A percentile compares a stretch with the other conserved stretches of the same genome.
Evolutionary conservation across 2,888 invertebrate species (phyloP).

Genomic region (Acanthopleura granulata): DNA sequence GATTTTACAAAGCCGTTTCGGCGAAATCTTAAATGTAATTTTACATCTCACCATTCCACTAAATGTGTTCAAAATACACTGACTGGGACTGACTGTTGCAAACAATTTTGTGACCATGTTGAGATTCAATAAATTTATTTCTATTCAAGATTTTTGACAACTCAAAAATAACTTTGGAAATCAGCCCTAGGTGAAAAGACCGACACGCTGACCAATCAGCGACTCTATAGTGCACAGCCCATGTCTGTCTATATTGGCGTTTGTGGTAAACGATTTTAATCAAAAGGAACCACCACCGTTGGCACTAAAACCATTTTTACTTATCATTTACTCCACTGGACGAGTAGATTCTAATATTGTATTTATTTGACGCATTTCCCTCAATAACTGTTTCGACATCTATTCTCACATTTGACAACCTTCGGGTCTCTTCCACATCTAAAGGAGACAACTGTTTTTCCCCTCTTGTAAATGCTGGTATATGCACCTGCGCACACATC

Average conservation of each 20-base stretch:
- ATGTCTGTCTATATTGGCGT: not conserved
- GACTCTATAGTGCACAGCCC: no score
- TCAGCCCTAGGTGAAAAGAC: no score
- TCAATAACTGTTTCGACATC: slow-evolving; percentile 39
- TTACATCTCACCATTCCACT: no score
- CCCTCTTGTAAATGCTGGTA: slow-evolving; percentile 38
- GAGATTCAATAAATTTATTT: no score
- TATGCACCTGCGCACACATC: slow-evolving; percentile 31
- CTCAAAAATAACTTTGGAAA: no score
- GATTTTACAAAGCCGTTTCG: no score
- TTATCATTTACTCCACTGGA: slow-evolving; percentile 28
- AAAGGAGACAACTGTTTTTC: slow-evolving; percentile 30
- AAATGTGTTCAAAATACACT: no score
- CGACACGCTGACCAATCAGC: no score
- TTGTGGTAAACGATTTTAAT: slow-evolving; percentile 14
- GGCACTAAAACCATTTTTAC: slow-evolving; percentile 31
- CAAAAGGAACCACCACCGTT: slow-evolving; percentile 30
- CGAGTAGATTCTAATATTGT: slow-evolving; percentile 31
- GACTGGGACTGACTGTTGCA: no score
- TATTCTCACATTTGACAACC: slow-evolving; percentile 34
- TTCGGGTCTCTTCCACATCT: slow-evolving; percentile 34
- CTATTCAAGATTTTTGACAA: no score
- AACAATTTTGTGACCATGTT: no score
- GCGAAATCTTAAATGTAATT: no score
- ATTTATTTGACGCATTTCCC: slow-evolving; percentile 35